Conservation (phyloP, 2,113 vertebrate genomes). For the Colius striatus region DNA sequence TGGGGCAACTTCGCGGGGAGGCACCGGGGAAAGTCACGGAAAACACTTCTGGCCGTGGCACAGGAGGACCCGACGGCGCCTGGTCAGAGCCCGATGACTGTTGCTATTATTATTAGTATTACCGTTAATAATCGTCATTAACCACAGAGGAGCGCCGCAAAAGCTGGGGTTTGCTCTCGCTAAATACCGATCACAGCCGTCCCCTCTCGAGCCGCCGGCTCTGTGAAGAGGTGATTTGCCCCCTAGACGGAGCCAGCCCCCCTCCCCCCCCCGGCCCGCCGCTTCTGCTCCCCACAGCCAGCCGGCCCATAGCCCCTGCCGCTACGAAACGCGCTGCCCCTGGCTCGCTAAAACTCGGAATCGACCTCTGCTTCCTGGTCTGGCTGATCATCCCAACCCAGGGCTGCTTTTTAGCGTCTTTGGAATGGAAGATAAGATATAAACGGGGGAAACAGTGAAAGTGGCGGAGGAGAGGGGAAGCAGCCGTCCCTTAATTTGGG, state of each 20-base stretch:
- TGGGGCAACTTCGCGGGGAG: fast-evolving
- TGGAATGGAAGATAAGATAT: neutral
- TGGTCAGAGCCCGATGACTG: neutral
- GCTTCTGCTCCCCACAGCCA: neutral
- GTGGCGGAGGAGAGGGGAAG: too few relatives aligned
- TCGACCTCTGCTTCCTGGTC: neutral
- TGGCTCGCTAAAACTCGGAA: neutral
- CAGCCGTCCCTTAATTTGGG: too few relatives aligned
- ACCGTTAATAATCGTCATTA: neutral
- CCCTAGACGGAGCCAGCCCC: neutral
- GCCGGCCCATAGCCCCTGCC: neutral
- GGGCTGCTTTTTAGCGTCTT: neutral
- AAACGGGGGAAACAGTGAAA: neutral
- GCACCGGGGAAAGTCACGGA: neutral
- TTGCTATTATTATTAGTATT: neutral
- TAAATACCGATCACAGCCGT: neutral
- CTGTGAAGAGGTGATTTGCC: neutral
- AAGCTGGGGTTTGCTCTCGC: neutral
- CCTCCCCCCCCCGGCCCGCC: too few relatives aligned
- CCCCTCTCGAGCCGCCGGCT: neutral
- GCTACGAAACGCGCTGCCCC: fast-evolving
- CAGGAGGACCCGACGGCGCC: neutral
- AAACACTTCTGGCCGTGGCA: neutral
- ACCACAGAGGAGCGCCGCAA: neutral
- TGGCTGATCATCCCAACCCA: neutral